These are phyloP conservation scores for Meriones psammophilus DNA, from an alignment of 2,797 vertebrate genomes.

Conservation along the genomic window DNA sequence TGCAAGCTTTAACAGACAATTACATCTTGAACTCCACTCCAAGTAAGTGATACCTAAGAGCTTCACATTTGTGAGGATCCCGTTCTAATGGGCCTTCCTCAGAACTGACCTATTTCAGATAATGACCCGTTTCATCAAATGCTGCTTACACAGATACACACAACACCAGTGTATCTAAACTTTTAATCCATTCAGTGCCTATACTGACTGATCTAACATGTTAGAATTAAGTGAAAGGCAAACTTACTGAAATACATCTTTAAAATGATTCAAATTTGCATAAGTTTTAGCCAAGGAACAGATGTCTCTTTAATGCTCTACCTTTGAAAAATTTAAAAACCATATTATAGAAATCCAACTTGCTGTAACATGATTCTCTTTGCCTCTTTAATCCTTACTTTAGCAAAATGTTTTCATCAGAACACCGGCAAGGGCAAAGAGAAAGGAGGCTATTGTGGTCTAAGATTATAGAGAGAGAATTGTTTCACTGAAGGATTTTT, in stretches of 20 bases:
- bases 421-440: background rate
- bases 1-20: constrained; percentile 60
- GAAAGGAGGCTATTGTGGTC: background rate
- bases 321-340: constrained; percentile 67
- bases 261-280: constrained; percentile 74
- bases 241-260: constrained; percentile 73
- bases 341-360: constrained; percentile 28
- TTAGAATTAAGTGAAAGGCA: constrained; percentile 69
- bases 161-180: constrained; percentile 26
- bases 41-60: constrained; percentile 21
- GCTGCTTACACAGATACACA: background rate
- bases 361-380: constrained; percentile 24
- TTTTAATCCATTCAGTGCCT: constrained; percentile 67
- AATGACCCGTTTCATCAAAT: constrained; percentile 54
- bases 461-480: constrained; percentile 18
- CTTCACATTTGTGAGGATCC: constrained; percentile 24
- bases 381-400: background rate
- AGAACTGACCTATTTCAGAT: constrained; percentile 65
- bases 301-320: constrained; percentile 73
- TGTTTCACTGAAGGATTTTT: constrained; percentile 26
- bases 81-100: constrained; percentile 40
- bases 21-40: constrained; percentile 58
- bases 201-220: constrained; percentile 69
- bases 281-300: constrained; percentile 69
- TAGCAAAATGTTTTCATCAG: constrained; percentile 31